Base-by-base conservation (phyloP, 1,140 invertebrate species). In the Laupala kohalensis region DNA sequence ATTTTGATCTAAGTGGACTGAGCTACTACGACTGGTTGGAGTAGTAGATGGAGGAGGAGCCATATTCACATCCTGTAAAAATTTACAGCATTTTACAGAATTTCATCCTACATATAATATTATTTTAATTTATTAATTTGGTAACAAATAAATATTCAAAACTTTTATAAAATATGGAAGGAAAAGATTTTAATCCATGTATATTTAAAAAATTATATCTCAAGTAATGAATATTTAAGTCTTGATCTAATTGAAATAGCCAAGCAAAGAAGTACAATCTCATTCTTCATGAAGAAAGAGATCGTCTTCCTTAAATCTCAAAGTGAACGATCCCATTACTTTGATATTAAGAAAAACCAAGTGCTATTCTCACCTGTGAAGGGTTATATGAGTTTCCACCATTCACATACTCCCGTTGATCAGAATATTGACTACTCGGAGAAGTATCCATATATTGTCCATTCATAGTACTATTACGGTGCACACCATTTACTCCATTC, bases 11-110 rank as follows among this genome's bases (percentile, higher is more conserved):
- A 83, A 79, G 73, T 84, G 83, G 69, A 84, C 84, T 13, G 83
- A 85, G 75, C 83, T 85, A 77, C 86, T 87, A 70, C 84, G 82
- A 79, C 84, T 85, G 72, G 85, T 79, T 74, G 84, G 81, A 77
- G 86, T 83, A 74, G 85, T 80, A 81, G 86, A 70, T 80, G 73
- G 82, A 77, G 76, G 86, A 75, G 78, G 85, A 74, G 76, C 86
- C 85, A 83, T 86, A 76, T 81, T 84, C 78, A 82, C 85, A 76
- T 85, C 83, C 82, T 84, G 77, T 69, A 80, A 80, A 77, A 70
- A 69, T 73, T 63, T 5, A 37, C 13, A 70, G 5, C 37, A 71
- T n/a, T 69, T n/a, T n/a, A n/a, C n/a, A n/a, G n/a, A n/a, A n/a
- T n/a, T n/a, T n/a, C n/a, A n/a, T n/a, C n/a, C n/a, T n/a, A n/a